phyloP scores from a whole-genome alignment of 2,888 invertebrate species.

The Euzophera pinguis region DNA sequence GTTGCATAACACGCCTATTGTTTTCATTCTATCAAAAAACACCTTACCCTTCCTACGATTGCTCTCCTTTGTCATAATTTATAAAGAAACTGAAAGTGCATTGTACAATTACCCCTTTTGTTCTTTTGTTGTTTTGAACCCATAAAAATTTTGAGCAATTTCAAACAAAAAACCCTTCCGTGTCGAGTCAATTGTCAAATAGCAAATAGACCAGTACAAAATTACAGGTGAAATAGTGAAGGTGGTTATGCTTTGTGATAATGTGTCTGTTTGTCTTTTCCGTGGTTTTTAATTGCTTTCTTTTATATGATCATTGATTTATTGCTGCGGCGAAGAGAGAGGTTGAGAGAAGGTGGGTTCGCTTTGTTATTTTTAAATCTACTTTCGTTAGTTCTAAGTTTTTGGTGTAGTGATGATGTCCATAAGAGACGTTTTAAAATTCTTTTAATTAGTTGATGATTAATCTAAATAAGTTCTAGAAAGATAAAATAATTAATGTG shows the following conservation, averaged over 20 bases:
- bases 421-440: not conserved
- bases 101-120: slow-evolving; percentile 46
- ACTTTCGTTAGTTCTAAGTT: slow-evolving; percentile 1
- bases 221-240: slow-evolving; percentile 76
- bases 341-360: slow-evolving; percentile 42
- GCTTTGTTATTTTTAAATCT: slow-evolving; percentile 26
- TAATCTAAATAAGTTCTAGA: too few species aligned
- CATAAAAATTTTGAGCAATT: slow-evolving; percentile 74
- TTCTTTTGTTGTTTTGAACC: slow-evolving; percentile 55
- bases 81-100: slow-evolving; percentile 78
- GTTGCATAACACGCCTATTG: slow-evolving; percentile 54
- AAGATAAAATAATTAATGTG: too few species aligned
- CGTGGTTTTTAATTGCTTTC: slow-evolving; percentile 64
- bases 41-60: slow-evolving; percentile 58
- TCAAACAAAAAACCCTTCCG: slow-evolving; percentile 75
- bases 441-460: too few species aligned
- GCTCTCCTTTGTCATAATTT: slow-evolving; percentile 35
- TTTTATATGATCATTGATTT: slow-evolving; percentile 73
- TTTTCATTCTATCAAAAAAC: slow-evolving; percentile 68
- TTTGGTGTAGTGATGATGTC: not conserved
- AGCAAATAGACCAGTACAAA: slow-evolving; percentile 55
- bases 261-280: slow-evolving; percentile 60
- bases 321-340: slow-evolving; percentile 46
- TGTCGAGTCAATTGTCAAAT: slow-evolving; percentile 54
- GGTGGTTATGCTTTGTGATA: slow-evolving; percentile 66